Percentiles rank a stretch among this genome's conserved stretches.
phyloP scores from a whole-genome alignment of 2,888 invertebrate genomes.

The Sesia apiformis region DNA sequence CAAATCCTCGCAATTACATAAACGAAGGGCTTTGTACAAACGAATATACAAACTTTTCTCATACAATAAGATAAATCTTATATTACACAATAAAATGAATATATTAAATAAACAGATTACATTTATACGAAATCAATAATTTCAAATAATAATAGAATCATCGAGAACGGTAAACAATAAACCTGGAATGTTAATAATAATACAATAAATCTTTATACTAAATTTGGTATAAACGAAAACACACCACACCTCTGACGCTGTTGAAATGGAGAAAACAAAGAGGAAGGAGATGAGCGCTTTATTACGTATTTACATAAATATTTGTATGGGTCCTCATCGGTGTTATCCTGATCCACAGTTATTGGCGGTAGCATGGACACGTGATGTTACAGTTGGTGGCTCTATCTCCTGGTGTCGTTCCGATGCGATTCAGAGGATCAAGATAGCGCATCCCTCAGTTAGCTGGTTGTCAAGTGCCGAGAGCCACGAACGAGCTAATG shows the following conservation, averaged over 20 bases:
- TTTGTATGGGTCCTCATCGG: conserved; percentile 13
- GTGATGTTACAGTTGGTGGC: conserved; percentile 25
- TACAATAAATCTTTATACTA: conserved; percentile 49
- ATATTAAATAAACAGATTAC: conserved; percentile 59
- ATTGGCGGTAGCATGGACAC: conserved; percentile 20
- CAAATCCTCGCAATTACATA: conserved; percentile 64
- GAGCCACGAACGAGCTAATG: conserved; percentile 86
- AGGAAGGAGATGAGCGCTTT: conserved; percentile 41
- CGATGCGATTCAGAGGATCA: conserved; percentile 59
- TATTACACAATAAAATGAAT: conserved; percentile 61
- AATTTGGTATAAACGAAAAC: conserved; percentile 64
- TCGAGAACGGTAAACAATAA: conserved; percentile 59
- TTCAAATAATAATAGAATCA: conserved; percentile 45
- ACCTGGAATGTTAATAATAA: conserved; percentile 71
- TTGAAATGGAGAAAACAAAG: conserved; percentile 33
- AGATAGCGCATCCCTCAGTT: conserved; percentile 67
- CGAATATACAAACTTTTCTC: conserved; percentile 52
- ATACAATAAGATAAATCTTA: conserved; percentile 68
- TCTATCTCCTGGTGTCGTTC: conserved; percentile 37
- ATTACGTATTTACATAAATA: conserved; percentile 9
- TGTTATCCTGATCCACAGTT: conserved; percentile 40
- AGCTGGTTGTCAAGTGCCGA: conserved; percentile 81
- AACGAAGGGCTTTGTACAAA: conserved; percentile 63
- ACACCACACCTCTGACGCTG: conserved; percentile 53
- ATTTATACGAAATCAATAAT: conserved; percentile 50